Conservation (phyloP, 1,140 invertebrate species). For the Semibalanus balanoides region DNA sequence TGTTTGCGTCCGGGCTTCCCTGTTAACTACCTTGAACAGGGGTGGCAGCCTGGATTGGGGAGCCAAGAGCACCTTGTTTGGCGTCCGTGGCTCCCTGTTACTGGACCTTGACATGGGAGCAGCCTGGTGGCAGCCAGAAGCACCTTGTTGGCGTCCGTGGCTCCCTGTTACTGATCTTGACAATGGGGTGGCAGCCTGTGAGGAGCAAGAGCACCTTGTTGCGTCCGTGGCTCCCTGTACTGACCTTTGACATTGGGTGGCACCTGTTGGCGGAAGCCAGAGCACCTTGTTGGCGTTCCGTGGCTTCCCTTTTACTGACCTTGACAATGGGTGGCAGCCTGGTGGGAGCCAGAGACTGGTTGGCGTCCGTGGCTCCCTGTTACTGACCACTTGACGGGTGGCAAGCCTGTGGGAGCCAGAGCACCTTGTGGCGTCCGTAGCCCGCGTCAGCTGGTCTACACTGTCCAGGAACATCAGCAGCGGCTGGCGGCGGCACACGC, state of each 20-base stretch:
- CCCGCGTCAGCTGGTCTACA: conserved; percentile 84
- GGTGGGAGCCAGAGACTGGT: conserved; percentile 57
- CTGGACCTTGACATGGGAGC: conserved; percentile 69
- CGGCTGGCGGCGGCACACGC: conserved; percentile 37
- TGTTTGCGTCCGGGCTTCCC: too few species aligned
- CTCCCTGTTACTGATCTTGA: conserved; percentile 21
- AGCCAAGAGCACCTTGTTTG: too few species aligned
- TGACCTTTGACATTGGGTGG: conserved; percentile 26
- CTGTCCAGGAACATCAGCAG: conserved; percentile 78
- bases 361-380: conserved; percentile 63
- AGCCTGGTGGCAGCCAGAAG: conserved; percentile 86
- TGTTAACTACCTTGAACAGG: too few species aligned
- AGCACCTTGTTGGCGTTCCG: too few species aligned
- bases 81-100: not conserved
- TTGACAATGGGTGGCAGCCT: conserved; percentile 92
- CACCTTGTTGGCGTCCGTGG: conserved; percentile 84
- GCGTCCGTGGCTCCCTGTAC: too few species aligned
- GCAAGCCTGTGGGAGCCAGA: too few species aligned
- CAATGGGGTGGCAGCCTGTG: too few species aligned
- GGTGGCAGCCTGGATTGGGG: too few species aligned
- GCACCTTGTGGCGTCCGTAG: too few species aligned
- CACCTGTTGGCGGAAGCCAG: too few species aligned
- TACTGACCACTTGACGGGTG: too few species aligned
- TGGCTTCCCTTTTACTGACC: conserved; percentile 26
- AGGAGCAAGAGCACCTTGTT: too few species aligned